Evolutionary conservation across 2,113 vertebrate species (phyloP).

Genomic region (Zosterops japonicus): DNA sequence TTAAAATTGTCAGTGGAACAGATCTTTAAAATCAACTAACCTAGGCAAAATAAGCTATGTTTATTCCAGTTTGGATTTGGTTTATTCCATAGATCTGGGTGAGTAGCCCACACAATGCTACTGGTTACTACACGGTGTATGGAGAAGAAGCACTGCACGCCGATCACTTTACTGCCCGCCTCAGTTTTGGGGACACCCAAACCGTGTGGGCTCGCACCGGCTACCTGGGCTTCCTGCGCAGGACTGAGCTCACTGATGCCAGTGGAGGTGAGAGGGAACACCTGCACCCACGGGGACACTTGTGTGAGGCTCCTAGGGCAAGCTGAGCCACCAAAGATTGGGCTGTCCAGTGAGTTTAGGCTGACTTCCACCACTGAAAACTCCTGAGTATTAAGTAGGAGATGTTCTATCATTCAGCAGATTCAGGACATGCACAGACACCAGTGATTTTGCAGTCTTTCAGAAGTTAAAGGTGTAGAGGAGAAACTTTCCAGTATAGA

Average conservation of each 20-base stretch:
- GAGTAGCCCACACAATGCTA: slow-evolving; percentile 93
- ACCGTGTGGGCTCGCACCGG: slow-evolving; percentile 93
- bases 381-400: neutral
- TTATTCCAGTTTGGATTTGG: neutral
- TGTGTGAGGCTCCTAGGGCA: neutral
- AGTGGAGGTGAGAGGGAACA: slow-evolving; percentile 83
- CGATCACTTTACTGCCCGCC: slow-evolving; percentile 91
- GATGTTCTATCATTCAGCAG: neutral
- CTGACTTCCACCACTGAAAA: neutral
- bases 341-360: neutral
- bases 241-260: slow-evolving; percentile 93
- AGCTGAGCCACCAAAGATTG: neutral
- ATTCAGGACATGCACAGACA: neutral
- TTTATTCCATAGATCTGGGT: slow-evolving; percentile 87
- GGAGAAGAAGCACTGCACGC: slow-evolving; percentile 92
- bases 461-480: neutral
- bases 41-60: neutral
- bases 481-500: neutral
- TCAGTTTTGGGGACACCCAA: slow-evolving; percentile 95
- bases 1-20: neutral
- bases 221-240: slow-evolving; percentile 94
- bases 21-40: neutral
- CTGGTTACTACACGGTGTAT: slow-evolving; percentile 93
- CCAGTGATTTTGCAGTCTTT: neutral
- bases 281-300: too few species aligned